phyloP scores from a whole-genome alignment of 2,113 vertebrate species.

The Amia ocellicauda region DNA sequence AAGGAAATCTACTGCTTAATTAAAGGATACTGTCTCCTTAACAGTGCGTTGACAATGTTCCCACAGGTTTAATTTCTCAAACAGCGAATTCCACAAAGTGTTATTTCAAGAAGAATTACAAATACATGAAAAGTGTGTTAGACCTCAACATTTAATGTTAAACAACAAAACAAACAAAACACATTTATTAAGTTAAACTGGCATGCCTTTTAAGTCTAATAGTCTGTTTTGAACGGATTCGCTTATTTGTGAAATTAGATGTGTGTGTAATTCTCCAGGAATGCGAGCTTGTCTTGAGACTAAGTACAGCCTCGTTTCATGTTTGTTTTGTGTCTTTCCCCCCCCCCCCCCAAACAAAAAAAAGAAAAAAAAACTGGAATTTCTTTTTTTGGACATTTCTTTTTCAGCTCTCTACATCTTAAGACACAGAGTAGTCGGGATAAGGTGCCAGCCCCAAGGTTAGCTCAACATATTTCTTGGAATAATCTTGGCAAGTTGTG shows the following conservation, averaged over 20 bases:
- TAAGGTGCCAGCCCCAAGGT: conserved; percentile 97
- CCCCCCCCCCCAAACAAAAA: conserved; percentile 56
- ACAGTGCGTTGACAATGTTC: conserved; percentile 12
- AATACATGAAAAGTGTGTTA: neutral
- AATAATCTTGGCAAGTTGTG: conserved; percentile 73
- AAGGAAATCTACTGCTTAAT: too few species aligned
- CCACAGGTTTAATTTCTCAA: neutral
- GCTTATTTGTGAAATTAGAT: conserved; percentile 12
- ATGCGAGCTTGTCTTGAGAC: conserved; percentile 74
- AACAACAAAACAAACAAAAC: neutral
- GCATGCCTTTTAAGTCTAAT: too few species aligned
- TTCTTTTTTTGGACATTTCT: conserved; percentile 94
- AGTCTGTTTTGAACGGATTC: too few species aligned
- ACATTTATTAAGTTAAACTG: neutral
- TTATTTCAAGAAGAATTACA: too few species aligned
- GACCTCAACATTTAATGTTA: neutral
- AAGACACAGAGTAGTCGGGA: conserved; percentile 95
- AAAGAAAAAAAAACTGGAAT: conserved; percentile 65
- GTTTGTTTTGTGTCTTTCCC: conserved; percentile 29
- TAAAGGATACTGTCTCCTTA: conserved; percentile 37
- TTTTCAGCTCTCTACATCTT: conserved; percentile 98
- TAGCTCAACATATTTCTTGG: conserved; percentile 87
- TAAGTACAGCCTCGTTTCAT: conserved; percentile 70
- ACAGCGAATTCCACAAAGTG: too few species aligned
- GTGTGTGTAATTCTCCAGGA: conserved; percentile 71